These are phyloP conservation scores for Caenorhabditis sp. DNA, from an alignment of 2,888 invertebrate species.

Conservation along the genomic window DNA sequence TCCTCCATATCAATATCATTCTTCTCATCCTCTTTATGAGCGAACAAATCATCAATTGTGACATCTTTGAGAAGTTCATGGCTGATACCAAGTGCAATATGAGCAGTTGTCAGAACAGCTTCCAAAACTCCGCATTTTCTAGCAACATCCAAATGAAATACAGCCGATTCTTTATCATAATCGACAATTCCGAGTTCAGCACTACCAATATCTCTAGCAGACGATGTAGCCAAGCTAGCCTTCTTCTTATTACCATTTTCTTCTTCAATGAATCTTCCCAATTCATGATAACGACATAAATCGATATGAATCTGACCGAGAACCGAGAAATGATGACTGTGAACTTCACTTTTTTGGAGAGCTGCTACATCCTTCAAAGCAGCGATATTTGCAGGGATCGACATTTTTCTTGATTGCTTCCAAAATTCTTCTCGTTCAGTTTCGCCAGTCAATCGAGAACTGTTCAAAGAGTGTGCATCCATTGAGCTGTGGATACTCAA, in stretches of 20 bases:
- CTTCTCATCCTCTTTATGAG: conserved; percentile 18
- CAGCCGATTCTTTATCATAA: conserved; percentile 74
- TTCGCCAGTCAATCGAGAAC: conserved; percentile 45
- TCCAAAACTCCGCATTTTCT: conserved; percentile 75
- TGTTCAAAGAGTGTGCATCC: conserved; percentile 10
- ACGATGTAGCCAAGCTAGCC: not conserved
- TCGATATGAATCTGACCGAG: conserved; percentile 76
- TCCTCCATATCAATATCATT: conserved; percentile 68
- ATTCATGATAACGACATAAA: conserved; percentile 75
- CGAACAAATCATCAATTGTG: conserved; percentile 67
- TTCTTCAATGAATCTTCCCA: conserved; percentile 73
- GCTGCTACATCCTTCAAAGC: not conserved
- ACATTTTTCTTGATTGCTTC: conserved; percentile 51
- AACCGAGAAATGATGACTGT: conserved; percentile 70
- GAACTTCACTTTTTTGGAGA: conserved; percentile 14
- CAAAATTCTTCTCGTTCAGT: conserved; percentile 58
- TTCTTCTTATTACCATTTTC: conserved; percentile 33
- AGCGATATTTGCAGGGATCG: conserved; percentile 52
- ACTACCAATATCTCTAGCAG: not conserved
- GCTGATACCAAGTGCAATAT: conserved; percentile 73
- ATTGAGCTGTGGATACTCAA: not conserved
- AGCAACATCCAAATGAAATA: conserved; percentile 75
- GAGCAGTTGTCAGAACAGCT: conserved; percentile 73
- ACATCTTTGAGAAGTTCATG: conserved; percentile 74
- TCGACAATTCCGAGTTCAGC: conserved; percentile 44